Evolutionary conservation across 2,113 vertebrate species (phyloP), one percentile per base, ranked within the genome.

Genomic region (Piprites chloris): DNA sequence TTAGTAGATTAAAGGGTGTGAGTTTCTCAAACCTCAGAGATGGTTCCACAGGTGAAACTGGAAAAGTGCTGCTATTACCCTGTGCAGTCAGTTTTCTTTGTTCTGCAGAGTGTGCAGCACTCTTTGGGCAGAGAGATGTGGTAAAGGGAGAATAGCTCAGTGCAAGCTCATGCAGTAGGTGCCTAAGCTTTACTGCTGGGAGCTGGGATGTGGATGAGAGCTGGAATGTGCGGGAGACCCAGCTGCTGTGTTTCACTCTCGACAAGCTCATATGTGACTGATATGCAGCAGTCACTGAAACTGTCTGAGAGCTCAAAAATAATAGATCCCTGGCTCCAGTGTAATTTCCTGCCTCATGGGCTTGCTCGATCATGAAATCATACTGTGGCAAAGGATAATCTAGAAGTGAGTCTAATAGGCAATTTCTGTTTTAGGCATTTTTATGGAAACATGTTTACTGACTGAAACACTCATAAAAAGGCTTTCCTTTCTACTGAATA

Each of bases 291-390:
- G 32, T 47, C 66, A 9, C n/a, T 39, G 62, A 62, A 72, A 30
- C 11, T 8, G 15, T 59, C 12, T 8, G 58, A 59, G 76, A 77
- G 32, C 42, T 77, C 35, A 39, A 7, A 41, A 53, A 6, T 9
- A 49, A 6, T 5, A 30, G 16, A 14, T 65, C 33, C 20, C 14
- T 61, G 19, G 4, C 55, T 73, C 41, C 11, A 28, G 30, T 68
- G 18, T 9, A 32, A 23, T 72, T 85, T 46, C 4, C 27, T 80
- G 33, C 68, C 33, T 72, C 18, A 7, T 0, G 0, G 30, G 8
- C 27, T 50, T 69, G 21, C 9, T 50, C 56, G 28, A 5, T 49
- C 33, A 11, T 6, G 33, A 27, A 53, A 23, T 39, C 52, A 4
- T 7, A 5, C 24, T 22, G 21, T 58, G 24, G 50, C 19, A 24